phyloP scores from a whole-genome alignment of 2,888 invertebrate genomes.

The Malthinus seriepunctatus region DNA sequence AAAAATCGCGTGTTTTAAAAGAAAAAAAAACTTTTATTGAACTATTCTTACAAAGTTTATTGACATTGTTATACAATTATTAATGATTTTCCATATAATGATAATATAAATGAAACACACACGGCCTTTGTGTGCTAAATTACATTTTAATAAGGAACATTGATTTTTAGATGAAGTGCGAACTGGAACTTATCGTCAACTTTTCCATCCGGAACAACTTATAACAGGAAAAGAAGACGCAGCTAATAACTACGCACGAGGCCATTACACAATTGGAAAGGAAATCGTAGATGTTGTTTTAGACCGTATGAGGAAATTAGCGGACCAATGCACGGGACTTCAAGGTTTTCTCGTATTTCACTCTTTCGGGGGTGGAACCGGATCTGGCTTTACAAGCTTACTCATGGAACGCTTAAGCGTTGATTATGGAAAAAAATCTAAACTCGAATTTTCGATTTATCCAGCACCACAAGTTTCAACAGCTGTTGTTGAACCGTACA shows the following conservation, averaged over 20 bases:
- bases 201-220: conserved; percentile 91
- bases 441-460: conserved; percentile 91
- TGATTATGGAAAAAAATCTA: conserved; percentile 93
- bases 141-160: no score
- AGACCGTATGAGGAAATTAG: conserved; percentile 79
- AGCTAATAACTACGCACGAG: conserved; percentile 91
- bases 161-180: conserved; percentile 72
- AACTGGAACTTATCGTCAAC: conserved; percentile 78
- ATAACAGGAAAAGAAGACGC: conserved; percentile 93
- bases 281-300: conserved; percentile 85
- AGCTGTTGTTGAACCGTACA: conserved; percentile 86
- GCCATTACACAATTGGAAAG: conserved; percentile 92
- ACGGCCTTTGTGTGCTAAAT: background rate
- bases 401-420: conserved; percentile 91
- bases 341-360: conserved; percentile 93
- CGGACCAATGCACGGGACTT: conserved; percentile 84
- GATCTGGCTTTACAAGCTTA: conserved; percentile 90
- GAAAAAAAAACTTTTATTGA: no score
- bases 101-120: no score
- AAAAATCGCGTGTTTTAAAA: no score
- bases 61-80: no score
- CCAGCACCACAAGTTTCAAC: conserved; percentile 91
- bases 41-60: no score
- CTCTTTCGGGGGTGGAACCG: conserved; percentile 89
- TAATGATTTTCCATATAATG: no score